phyloP scores from a whole-genome alignment of 2,797 vertebrate genomes.

The Denticeps clupeoides region DNA sequence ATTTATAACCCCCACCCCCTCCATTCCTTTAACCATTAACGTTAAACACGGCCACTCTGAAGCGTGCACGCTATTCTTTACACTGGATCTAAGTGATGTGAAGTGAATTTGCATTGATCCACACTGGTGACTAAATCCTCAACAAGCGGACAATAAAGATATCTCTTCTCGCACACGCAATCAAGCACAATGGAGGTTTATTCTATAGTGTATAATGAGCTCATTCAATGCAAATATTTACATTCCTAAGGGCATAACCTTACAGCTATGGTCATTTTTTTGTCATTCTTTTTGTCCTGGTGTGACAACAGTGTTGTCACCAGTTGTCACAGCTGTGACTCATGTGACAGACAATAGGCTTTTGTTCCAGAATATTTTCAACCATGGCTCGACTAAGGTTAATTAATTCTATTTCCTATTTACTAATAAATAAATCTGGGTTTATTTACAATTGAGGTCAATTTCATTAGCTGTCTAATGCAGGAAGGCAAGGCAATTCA shows the following conservation, averaged over 20 bases:
- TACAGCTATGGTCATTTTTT: too few relatives aligned
- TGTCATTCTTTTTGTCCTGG: too few relatives aligned
- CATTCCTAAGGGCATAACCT: too few relatives aligned
- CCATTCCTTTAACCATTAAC: constrained; percentile 2
- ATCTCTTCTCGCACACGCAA: too few relatives aligned
- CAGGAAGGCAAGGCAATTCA: constrained; percentile 47
- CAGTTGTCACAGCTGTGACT: too few relatives aligned
- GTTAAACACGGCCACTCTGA: background rate
- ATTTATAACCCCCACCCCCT: too few relatives aligned
- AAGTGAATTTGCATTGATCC: constrained; percentile 32
- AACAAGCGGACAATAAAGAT: constrained; percentile 22
- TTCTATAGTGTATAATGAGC: too few relatives aligned
- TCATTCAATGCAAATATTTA: too few relatives aligned
- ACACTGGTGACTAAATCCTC: constrained; percentile 31
- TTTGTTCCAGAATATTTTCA: background rate
- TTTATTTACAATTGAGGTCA: constrained; percentile 47
- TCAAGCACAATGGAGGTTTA: too few relatives aligned
- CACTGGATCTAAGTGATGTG: constrained; percentile 31
- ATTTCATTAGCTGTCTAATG: constrained; percentile 53
- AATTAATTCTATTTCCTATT: constrained; percentile 41
- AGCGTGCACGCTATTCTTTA: constrained; percentile 21
- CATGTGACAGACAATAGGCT: too few relatives aligned
- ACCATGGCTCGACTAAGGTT: constrained; percentile 3
- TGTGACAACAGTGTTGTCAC: too few relatives aligned
- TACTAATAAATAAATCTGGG: constrained; percentile 49